phyloP scores from a whole-genome alignment of 1,140 invertebrate species.

The Drosophila sproati region DNA sequence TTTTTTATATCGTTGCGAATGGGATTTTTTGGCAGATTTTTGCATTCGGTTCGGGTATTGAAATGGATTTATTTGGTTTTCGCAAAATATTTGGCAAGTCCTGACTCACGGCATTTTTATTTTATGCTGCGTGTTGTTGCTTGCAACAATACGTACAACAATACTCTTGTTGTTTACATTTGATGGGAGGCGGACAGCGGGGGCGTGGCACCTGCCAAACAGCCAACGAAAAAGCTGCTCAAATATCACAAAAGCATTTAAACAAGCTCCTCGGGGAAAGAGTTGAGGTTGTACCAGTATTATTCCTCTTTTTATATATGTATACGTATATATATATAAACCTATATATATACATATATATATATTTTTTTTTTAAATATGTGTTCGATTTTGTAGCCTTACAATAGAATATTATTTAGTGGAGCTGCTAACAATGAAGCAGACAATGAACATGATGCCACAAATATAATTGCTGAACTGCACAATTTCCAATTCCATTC shows the following conservation, averaged over 20 bases:
- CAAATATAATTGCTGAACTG: slow-evolving; percentile 36
- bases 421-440: slow-evolving; percentile 9
- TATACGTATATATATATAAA: slow-evolving; percentile 8
- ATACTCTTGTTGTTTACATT: slow-evolving; percentile 63
- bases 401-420: slow-evolving; percentile 46
- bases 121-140: slow-evolving; percentile 45
- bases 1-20: slow-evolving; percentile 28
- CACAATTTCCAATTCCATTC: slow-evolving; percentile 9
- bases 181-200: slow-evolving; percentile 18
- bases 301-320: slow-evolving; percentile 6
- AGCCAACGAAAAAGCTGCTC: slow-evolving; percentile 50
- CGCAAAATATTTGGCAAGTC: slow-evolving; percentile 77
- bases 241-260: slow-evolving; percentile 57
- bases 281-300: not conserved
- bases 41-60: slow-evolving; percentile 46
- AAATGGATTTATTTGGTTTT: slow-evolving; percentile 78
- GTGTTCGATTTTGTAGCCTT: not conserved
- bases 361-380: not conserved
- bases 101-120: slow-evolving; percentile 66
- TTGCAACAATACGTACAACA: slow-evolving; percentile 49
- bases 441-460: slow-evolving; percentile 22
- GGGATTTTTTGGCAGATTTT: slow-evolving; percentile 14
- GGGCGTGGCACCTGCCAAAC: slow-evolving; percentile 25
- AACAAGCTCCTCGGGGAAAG: slow-evolving; percentile 15
- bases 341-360: slow-evolving; percentile 2